Conservation (phyloP, 2,888 invertebrate species). For the Tenthredo notha region DNA sequence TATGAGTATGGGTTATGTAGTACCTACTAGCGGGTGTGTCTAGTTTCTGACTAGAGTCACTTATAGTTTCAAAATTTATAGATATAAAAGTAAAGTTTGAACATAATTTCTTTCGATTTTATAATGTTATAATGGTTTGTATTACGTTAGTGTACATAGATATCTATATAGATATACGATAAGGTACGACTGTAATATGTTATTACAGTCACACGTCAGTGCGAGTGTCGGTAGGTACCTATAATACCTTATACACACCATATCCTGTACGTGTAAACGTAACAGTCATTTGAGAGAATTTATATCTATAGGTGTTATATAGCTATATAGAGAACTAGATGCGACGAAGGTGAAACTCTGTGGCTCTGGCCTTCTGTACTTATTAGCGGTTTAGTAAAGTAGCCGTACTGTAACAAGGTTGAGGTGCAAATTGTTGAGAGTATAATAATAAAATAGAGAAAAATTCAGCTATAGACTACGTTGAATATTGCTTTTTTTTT, state of each 20-base stretch:
- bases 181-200: neutral
- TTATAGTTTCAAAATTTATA: neutral
- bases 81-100: neutral
- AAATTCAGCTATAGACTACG: no score
- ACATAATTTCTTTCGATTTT: neutral
- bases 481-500: neutral
- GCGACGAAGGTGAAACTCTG: conserved; percentile 14
- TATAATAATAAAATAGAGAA: neutral
- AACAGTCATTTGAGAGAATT: neutral
- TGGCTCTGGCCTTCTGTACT: conserved; percentile 16
- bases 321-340: neutral
- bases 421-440: neutral
- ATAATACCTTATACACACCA: neutral
- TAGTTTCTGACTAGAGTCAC: conserved; percentile 11
- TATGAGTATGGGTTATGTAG: neutral
- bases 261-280: neutral
- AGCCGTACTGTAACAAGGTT: neutral
- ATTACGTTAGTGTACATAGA: neutral
- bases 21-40: neutral
- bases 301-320: neutral
- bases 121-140: neutral
- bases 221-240: neutral
- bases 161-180: neutral
- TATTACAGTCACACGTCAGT: neutral
- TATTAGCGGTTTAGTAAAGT: conserved; percentile 15